Evolutionary conservation across 1,140 invertebrate species (phyloP).

Genomic region (Dufourea novaeangliae): DNA sequence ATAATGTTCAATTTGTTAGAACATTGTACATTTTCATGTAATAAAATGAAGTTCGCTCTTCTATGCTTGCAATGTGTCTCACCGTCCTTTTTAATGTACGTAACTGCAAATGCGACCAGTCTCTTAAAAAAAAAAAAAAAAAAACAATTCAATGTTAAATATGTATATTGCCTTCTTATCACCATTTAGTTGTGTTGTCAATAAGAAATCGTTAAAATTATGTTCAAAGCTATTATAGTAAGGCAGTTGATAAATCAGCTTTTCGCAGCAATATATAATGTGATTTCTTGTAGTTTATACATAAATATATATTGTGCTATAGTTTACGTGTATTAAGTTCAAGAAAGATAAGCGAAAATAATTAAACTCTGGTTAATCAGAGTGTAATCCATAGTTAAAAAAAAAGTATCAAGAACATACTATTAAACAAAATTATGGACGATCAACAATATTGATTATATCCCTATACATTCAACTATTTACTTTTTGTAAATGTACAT

Average conservation of each 20-base stretch:
- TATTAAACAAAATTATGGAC: background rate
- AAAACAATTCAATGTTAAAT: constrained; percentile 1
- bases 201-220: background rate
- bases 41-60: constrained; percentile 56
- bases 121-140: background rate
- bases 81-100: background rate
- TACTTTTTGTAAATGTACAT: constrained; percentile 3
- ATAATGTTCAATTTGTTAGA: constrained; percentile 49
- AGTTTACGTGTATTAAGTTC: background rate
- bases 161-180: background rate
- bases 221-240: background rate
- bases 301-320: too few species aligned
- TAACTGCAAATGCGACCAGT: background rate
- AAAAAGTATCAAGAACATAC: background rate
- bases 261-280: background rate
- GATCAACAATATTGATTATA: background rate
- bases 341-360: background rate
- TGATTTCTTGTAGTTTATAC: too few species aligned
- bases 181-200: background rate
- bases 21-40: constrained; percentile 60
- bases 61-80: background rate
- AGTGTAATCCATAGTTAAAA: background rate
- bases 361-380: too few species aligned
- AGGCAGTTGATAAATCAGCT: too few species aligned
- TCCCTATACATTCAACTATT: background rate